phyloP scores from a whole-genome alignment of 2,113 vertebrate genomes.

The Siniperca knerii region DNA sequence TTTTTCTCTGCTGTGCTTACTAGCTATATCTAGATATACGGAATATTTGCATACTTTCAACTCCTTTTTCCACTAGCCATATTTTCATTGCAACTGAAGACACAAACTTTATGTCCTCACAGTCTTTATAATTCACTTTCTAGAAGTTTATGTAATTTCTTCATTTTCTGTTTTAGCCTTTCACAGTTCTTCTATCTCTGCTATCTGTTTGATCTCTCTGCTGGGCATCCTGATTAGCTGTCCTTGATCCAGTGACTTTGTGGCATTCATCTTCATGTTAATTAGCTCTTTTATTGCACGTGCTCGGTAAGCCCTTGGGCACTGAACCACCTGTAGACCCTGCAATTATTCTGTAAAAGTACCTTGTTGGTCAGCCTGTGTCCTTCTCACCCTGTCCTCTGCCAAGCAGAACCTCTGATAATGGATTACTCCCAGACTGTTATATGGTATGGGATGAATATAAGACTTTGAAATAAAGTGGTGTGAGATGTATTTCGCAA shows the following conservation, averaged over 20 bases:
- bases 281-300: slow-evolving; percentile 72
- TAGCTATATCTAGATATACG: slow-evolving; percentile 28
- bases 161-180: slow-evolving; percentile 52
- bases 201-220: slow-evolving; percentile 55
- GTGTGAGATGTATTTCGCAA: slow-evolving; percentile 22
- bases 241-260: slow-evolving; percentile 72
- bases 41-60: slow-evolving; percentile 4
- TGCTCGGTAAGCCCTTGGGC: slow-evolving; percentile 64
- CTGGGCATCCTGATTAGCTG: slow-evolving; percentile 62
- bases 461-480: neutral
- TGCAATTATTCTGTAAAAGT: slow-evolving; percentile 67
- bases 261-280: slow-evolving; percentile 77
- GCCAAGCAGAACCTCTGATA: slow-evolving; percentile 45
- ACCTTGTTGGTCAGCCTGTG: slow-evolving; percentile 64
- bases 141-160: slow-evolving; percentile 24
- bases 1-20: slow-evolving; percentile 42
- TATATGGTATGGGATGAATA: neutral
- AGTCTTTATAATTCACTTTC: slow-evolving; percentile 32
- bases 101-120: slow-evolving; percentile 29
- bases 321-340: slow-evolving; percentile 74
- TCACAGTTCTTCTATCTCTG: slow-evolving; percentile 37
- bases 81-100: slow-evolving; percentile 29
- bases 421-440: slow-evolving; percentile 42
- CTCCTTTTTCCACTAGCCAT: slow-evolving; percentile 28
- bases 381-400: slow-evolving; percentile 58